Percentiles rank a stretch among this genome's conserved stretches.
These are phyloP conservation scores for Casuarius casuarius DNA, from an alignment of 2,113 vertebrate species.

Conservation along the genomic window DNA sequence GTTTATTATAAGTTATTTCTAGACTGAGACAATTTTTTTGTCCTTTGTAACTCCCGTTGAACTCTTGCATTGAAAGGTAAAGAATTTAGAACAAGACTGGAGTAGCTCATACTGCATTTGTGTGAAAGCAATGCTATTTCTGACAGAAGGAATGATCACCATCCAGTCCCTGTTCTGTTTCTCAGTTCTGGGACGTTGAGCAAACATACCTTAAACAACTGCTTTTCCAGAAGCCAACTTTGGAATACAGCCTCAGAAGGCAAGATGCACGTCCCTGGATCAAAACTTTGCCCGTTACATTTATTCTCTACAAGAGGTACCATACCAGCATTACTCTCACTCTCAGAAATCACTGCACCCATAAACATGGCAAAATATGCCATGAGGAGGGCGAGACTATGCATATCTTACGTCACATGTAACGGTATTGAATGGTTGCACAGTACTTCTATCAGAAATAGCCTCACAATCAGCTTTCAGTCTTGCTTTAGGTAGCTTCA, in stretches of 20 bases:
- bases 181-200: background rate
- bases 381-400: background rate
- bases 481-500: background rate
- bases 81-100: background rate
- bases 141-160: background rate
- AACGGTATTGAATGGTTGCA: background rate
- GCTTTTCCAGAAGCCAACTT: background rate
- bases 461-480: background rate
- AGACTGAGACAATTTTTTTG: background rate
- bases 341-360: background rate
- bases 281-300: background rate
- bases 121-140: background rate
- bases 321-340: background rate
- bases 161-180: background rate
- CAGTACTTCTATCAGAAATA: background rate
- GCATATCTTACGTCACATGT: fast-evolving
- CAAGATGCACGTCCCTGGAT: background rate
- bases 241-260: background rate
- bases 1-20: background rate
- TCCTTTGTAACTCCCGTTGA: background rate
- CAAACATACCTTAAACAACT: background rate
- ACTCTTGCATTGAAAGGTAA: background rate
- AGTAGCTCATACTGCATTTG: background rate
- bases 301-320: background rate
- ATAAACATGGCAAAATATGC: background rate